phyloP scores from a whole-genome alignment of 2,113 vertebrate genomes.

The Microtus montanus region DNA sequence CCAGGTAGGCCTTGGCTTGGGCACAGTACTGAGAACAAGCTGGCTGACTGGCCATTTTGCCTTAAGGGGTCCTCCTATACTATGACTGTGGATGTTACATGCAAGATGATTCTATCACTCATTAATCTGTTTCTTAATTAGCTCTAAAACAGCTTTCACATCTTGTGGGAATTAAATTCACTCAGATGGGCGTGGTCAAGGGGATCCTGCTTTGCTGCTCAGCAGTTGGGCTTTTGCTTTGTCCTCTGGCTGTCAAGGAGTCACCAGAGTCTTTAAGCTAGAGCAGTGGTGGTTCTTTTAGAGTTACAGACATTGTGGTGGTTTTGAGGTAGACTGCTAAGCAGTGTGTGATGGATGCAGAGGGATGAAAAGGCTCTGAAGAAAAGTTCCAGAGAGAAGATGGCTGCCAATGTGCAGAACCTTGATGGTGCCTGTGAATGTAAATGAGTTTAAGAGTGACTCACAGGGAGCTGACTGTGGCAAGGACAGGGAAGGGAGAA shows the following conservation, averaged over 20 bases:
- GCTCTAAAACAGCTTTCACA: neutral
- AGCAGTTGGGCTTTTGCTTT: neutral
- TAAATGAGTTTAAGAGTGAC: slow-evolving; percentile 4
- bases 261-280: neutral
- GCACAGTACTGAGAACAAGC: neutral
- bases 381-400: neutral
- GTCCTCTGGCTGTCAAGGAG: neutral
- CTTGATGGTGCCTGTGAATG: neutral
- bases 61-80: neutral
- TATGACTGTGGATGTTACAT: neutral
- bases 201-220: slow-evolving; percentile 32
- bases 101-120: neutral
- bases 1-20: neutral
- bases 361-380: neutral
- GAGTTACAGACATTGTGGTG: neutral
- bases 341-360: neutral
- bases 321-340: slow-evolving; percentile 30
- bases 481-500: neutral
- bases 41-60: neutral
- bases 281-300: slow-evolving; percentile 31
- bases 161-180: slow-evolving; percentile 18
- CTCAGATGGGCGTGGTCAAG: neutral
- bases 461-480: neutral
- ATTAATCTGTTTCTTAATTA: neutral
- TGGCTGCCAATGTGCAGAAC: neutral